Evolutionary conservation across 2,113 vertebrate species (phyloP).

Genomic region (Rutilus rutilus): DNA sequence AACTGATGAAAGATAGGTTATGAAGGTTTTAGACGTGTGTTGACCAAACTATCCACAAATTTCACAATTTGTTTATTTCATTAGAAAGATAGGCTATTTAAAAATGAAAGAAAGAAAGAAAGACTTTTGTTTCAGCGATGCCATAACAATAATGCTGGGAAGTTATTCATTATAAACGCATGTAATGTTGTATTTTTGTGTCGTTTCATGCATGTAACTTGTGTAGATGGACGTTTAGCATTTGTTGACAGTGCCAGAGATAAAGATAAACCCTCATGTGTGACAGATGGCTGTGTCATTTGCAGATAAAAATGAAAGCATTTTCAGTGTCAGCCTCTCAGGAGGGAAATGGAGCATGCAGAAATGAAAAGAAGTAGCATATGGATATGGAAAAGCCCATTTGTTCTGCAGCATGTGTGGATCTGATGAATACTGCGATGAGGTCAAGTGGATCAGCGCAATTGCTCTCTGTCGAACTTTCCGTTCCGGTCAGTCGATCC

Average conservation of each 20-base stretch:
- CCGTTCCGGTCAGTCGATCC: neutral
- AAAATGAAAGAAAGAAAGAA: neutral
- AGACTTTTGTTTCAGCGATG: neutral
- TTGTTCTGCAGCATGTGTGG: constrained; percentile 43
- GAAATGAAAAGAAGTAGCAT: constrained; percentile 34
- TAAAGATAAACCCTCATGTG: constrained; percentile 32
- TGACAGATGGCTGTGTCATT: constrained; percentile 59
- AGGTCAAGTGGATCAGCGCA: constrained; percentile 3
- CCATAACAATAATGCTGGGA: neutral
- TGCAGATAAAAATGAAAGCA: constrained; percentile 45
- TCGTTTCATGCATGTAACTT: neutral
- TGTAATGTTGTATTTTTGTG: neutral
- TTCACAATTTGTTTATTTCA: no score
- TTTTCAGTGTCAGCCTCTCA: constrained; percentile 29
- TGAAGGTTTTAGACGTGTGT: no score
- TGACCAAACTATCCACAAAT: no score
- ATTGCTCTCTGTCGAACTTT: neutral
- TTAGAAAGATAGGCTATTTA: no score
- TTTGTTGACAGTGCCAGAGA: constrained; percentile 5
- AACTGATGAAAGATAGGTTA: no score
- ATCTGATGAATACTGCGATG: neutral
- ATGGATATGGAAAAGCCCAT: constrained; percentile 37
- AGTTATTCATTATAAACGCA: neutral
- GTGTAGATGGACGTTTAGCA: neutral
- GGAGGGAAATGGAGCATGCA: constrained; percentile 54